Evolutionary conservation across 2,888 invertebrate genomes (phyloP).

Genomic region (Rhamphomyia laevipes): DNA sequence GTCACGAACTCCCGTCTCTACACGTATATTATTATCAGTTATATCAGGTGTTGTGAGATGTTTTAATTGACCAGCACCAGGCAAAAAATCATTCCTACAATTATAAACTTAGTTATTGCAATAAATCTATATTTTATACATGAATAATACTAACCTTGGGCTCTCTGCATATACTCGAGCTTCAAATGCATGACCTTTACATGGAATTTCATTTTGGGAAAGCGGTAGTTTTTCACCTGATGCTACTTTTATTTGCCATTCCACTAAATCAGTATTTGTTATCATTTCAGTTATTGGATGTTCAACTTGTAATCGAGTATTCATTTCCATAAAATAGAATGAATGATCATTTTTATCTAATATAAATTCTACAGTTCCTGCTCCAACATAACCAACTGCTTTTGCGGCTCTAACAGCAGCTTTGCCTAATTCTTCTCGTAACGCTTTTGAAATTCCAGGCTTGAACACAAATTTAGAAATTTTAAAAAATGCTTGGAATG

Average conservation of each 20-base stretch:
- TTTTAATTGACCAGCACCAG: conserved; percentile 77
- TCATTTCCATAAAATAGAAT: conserved; percentile 99
- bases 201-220: conserved; percentile 62
- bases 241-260: conserved; percentile 92
- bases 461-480: conserved; percentile 30
- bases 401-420: conserved; percentile 89
- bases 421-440: conserved; percentile 65
- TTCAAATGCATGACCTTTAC: conserved; percentile 87
- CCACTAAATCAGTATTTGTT: conserved; percentile 90
- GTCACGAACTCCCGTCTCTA: conserved; percentile 80
- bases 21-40: conserved; percentile 51
- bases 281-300: conserved; percentile 98
- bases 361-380: conserved; percentile 97
- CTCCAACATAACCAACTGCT: conserved; percentile 94
- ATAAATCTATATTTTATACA: background rate
- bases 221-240: conserved; percentile 76
- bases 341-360: conserved; percentile 72
- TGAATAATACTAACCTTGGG: conserved; percentile 35
- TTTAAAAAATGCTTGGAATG: too few relatives aligned
- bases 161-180: conserved; percentile 94
- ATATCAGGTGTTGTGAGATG: conserved; percentile 62
- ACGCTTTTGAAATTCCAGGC: conserved; percentile 71
- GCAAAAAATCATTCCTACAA: conserved; percentile 66
- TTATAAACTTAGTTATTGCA: background rate
- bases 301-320: conserved; percentile 90